Percentiles rank a stretch among this genome's conserved stretches.
phyloP scores from a whole-genome alignment of 2,113 vertebrate species.

The Pogona vitticeps region DNA sequence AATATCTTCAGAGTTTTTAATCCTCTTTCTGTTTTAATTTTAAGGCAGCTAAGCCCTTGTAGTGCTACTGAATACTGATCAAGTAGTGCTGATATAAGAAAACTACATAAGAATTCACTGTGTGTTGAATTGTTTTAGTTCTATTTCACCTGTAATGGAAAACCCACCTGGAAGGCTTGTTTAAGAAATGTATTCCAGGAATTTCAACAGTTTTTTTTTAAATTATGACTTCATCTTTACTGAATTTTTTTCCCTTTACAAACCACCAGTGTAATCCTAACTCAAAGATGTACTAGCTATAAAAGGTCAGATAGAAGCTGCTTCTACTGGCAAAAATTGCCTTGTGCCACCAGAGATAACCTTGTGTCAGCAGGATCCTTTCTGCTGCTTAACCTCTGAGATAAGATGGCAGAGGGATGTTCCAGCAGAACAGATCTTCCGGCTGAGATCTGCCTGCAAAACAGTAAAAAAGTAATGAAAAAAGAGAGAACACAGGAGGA shows the following conservation, averaged over 20 bases:
- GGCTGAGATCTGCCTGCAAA: too few relatives aligned
- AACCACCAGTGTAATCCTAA: too few relatives aligned
- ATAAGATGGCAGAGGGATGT: too few relatives aligned
- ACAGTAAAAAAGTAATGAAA: too few relatives aligned
- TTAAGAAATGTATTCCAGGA: conserved; percentile 28
- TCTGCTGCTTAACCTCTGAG: too few relatives aligned
- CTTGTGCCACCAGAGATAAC: too few relatives aligned
- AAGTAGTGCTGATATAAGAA: conserved; percentile 19
- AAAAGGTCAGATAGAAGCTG: too few relatives aligned
- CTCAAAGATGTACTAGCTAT: too few relatives aligned
- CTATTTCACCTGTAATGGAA: not conserved
- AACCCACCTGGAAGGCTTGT: conserved; percentile 31
- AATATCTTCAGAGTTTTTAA: not conserved
- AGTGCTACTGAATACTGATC: not conserved
- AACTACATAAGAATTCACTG: conserved; percentile 13
- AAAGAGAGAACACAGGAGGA: too few relatives aligned
- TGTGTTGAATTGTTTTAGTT: not conserved
- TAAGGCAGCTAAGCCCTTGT: conserved; percentile 11
- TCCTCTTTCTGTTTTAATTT: conserved; percentile 4
- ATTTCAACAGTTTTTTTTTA: too few relatives aligned
- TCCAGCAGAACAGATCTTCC: too few relatives aligned
- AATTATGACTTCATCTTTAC: not conserved
- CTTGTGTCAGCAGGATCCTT: not conserved
- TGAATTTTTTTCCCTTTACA: not conserved
- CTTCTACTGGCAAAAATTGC: too few relatives aligned